Percentiles rank a stretch among this genome's conserved stretches.
Evolutionary conservation across 2,113 vertebrate species (phyloP).

Genomic region (Colossoma macropomum): DNA sequence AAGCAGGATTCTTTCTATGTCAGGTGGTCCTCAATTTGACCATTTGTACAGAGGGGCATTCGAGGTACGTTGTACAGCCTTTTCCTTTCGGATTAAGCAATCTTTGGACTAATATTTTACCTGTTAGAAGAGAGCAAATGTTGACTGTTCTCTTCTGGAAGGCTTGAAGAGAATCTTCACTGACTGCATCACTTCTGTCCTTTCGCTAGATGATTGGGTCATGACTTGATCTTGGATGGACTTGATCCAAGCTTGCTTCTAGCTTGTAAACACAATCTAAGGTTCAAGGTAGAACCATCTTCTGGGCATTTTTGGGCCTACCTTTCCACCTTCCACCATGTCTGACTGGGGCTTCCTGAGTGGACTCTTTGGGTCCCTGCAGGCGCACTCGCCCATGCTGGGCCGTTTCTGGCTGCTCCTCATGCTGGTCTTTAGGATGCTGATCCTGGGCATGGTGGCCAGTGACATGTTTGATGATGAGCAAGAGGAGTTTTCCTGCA

Average conservation of each 20-base stretch:
- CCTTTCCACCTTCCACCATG: constrained; percentile 70
- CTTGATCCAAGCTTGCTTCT: not conserved
- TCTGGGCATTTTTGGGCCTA: not conserved
- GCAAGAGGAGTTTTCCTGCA: constrained; percentile 89
- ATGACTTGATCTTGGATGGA: not conserved
- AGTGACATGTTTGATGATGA: constrained; percentile 91
- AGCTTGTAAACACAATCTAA: not conserved
- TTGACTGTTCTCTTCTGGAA: no score
- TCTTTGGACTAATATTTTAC: no score
- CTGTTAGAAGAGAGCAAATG: no score
- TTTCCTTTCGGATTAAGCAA: not conserved
- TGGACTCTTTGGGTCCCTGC: constrained; percentile 83
- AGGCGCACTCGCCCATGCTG: constrained; percentile 88
- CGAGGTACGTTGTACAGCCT: no score
- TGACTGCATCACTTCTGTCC: not conserved
- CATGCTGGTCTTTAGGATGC: constrained; percentile 91
- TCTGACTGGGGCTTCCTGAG: constrained; percentile 88
- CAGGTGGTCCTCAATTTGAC: no score
- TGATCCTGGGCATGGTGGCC: constrained; percentile 90
- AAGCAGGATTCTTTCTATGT: no score
- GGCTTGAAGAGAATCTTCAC: no score
- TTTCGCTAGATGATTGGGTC: not conserved
- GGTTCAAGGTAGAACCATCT: not conserved
- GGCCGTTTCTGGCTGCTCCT: constrained; percentile 91
- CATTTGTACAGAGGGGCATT: not conserved